phyloP scores from a whole-genome alignment of 2,113 vertebrate genomes.

The Embiotoca jacksoni region DNA sequence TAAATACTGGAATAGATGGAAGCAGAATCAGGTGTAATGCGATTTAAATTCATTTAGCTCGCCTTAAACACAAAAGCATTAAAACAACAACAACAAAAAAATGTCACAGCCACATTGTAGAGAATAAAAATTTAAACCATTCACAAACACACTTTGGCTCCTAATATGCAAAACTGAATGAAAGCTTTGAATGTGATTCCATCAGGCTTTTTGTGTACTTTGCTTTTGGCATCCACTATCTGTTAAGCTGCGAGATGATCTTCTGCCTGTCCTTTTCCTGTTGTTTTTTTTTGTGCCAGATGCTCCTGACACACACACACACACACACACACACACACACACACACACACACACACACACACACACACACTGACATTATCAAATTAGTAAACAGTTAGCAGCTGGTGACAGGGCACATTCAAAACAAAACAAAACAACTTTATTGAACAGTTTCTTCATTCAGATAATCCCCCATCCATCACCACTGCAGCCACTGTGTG shows the following conservation, averaged over 20 bases:
- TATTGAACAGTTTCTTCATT: slow-evolving; percentile 69
- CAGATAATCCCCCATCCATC: slow-evolving; percentile 66
- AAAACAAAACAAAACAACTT: slow-evolving; percentile 70
- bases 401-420: slow-evolving; percentile 59
- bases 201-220: slow-evolving; percentile 10
- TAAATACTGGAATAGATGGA: background rate
- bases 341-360: slow-evolving; percentile 35
- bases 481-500: slow-evolving; percentile 16
- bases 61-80: background rate
- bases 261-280: slow-evolving; percentile 23
- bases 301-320: slow-evolving; percentile 53
- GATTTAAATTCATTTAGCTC: background rate
- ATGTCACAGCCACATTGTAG: background rate
- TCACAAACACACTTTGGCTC: background rate
- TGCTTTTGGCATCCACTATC: slow-evolving; percentile 12
- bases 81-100: background rate
- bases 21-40: background rate
- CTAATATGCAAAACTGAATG: background rate
- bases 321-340: slow-evolving; percentile 24
- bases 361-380: slow-evolving; percentile 24
- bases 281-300: slow-evolving; percentile 42
- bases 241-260: slow-evolving; percentile 7
- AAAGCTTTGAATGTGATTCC: slow-evolving; percentile 16
- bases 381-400: slow-evolving; percentile 62
- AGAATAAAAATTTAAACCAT: background rate